Base-by-base conservation (phyloP, 1,140 invertebrate species). In the Gonatopus flavifemur region DNA sequence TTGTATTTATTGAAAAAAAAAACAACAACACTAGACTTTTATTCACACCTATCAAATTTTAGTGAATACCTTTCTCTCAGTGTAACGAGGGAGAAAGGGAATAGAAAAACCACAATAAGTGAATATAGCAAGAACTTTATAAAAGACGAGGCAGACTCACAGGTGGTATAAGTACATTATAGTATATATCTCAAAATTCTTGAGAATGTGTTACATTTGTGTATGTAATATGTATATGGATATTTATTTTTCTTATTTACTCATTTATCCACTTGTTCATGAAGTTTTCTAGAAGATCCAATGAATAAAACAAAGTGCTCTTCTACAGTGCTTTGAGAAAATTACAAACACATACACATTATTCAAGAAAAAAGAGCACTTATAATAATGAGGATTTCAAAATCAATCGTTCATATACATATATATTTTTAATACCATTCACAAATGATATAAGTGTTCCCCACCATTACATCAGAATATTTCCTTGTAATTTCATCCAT, bases 91-190 rank as follows among this genome's bases (percentile, higher is more conserved):
- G 22, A 16, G 18, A 39, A 13, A 19, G 19, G 24, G 12, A 7
- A 16, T 1, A 25, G 31, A 37, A 57, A 52, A 49, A 62, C 47
- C 15, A 55, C 19, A 42, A 32, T 47, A 38, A 19, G 39, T 70
- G 69, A 73, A 70, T 72, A 68, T 72, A 73, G 70, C 70, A 73
- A 73, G 70, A 73, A 73, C 52, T 73, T 73, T 73, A 73, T 73
- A 73, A 73, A 73, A 73, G 69, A 72, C 61, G 70, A 73, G 70
- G 69, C 70, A 73, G 70, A 72, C 63, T 71, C 68, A 72, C 70
- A 72, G 66, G 69, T 70, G 66, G 61, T 73, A 67, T 65, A 70
- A 70, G 66, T 72, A 67, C 57, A 68, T 64, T 62, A 57, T 33
- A 63, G 61, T 59, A 64, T 62, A 56, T 59, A 49, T 64, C 60